phyloP scores from a whole-genome alignment of 2,888 invertebrate genomes.

The Aphrophora alni region DNA sequence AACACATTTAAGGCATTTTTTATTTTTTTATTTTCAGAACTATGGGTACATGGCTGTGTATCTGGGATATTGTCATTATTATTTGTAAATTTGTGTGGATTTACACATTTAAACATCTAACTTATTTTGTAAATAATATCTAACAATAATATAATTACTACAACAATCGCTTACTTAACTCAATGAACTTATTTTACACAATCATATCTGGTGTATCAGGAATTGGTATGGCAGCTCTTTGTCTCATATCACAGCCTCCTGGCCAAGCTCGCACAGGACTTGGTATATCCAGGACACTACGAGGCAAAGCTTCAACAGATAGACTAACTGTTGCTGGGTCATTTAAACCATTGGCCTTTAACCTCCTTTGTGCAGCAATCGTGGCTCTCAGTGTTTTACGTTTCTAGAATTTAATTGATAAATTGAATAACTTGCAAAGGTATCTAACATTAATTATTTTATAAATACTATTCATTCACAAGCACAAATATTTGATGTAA shows the following conservation, averaged over 20 bases:
- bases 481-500: no score
- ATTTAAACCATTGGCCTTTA: slow-evolving; percentile 80
- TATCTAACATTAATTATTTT: no score
- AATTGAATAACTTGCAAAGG: neutral
- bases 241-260: slow-evolving; percentile 66
- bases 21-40: no score
- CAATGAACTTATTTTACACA: slow-evolving; percentile 24
- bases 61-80: no score
- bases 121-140: no score
- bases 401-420: slow-evolving; percentile 69
- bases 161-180: no score
- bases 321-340: slow-evolving; percentile 77
- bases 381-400: slow-evolving; percentile 84
- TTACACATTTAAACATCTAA: no score
- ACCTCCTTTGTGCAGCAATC: slow-evolving; percentile 76
- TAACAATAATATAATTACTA: no score
- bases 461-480: no score
- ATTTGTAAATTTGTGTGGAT: no score
- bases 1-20: no score
- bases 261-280: slow-evolving; percentile 72
- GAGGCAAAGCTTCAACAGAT: slow-evolving; percentile 71
- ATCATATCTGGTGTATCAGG: slow-evolving; percentile 39
- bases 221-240: slow-evolving; percentile 58
- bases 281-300: slow-evolving; percentile 55
- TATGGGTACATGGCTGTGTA: no score